Percentiles rank a stretch among this genome's conserved stretches.
Evolutionary conservation across 2,888 invertebrate genomes (phyloP).

Genomic region (Drosophila hamatofila): DNA sequence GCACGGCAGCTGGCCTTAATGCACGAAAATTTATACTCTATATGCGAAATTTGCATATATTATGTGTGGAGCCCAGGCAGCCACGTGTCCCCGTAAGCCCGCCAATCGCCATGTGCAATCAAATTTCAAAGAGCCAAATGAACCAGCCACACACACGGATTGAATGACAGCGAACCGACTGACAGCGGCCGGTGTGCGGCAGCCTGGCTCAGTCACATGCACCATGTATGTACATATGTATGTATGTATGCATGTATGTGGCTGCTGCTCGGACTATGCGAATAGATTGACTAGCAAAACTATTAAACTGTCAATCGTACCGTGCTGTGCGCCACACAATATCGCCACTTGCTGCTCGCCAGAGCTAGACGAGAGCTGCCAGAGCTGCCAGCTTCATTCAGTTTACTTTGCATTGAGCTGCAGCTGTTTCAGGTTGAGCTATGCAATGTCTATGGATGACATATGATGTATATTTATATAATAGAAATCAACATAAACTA

Average conservation of each 20-base stretch:
- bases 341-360: not conserved
- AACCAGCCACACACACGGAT: constrained; percentile 36
- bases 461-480: no score
- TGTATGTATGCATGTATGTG: no score
- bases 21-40: constrained; percentile 64
- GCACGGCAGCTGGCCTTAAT: constrained; percentile 45
- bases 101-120: constrained; percentile 70
- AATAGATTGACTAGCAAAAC: constrained; percentile 74
- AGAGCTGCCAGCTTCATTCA: constrained; percentile 10
- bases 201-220: constrained; percentile 34
- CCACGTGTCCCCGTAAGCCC: constrained; percentile 50
- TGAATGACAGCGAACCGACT: constrained; percentile 1
- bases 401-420: not conserved
- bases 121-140: constrained; percentile 71
- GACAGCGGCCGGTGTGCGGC: constrained; percentile 25
- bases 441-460: no score
- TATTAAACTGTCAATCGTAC: constrained; percentile 75
- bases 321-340: constrained; percentile 16
- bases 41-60: constrained; percentile 65
- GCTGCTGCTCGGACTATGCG: constrained; percentile 63
- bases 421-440: not conserved
- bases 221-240: no score
- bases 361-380: not conserved
- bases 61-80: constrained; percentile 24
- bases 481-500: no score